Evolutionary conservation across 2,888 invertebrate genomes (phyloP), one percentile per base, ranked within the genome.

Genomic region (Nebria brevicollis): DNA sequence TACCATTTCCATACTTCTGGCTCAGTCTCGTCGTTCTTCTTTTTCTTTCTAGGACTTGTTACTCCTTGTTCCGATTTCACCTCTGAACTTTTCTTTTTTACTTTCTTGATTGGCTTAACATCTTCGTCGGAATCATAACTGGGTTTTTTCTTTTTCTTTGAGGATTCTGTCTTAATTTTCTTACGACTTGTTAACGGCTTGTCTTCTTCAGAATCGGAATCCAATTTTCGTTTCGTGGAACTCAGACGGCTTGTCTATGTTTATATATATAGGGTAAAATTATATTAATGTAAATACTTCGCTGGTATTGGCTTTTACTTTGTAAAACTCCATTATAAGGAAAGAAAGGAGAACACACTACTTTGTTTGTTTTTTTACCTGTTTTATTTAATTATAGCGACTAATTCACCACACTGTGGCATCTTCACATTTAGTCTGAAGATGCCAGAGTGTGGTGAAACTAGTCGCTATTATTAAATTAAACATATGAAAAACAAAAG

Each of bases 1-100:
- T 90, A 96, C 97, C 97, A 97, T 92, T 96, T 95, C 97, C 97
- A 97, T 81, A 97, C 96, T 90, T 96, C 95, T 85, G 92, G 93
- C 84, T 94, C 93, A 83, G 95, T 95, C 77, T 96, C 96, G 84
- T 94, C 94, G 87, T 95, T 95, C 88, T 95, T 95, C 88, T 94
- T 92, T 11, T 87, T 86, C 84, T 94, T 94, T 68, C 92, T 92
- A 73, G 93, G 93, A 85, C 91, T 90, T 85, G 87, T 86, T 77
- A 86, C 86, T 75, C 87, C 85, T 81, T 85, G 87, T 83, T 87
- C 86, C 43, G 83, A 82, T 84, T 88, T 88, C 25, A 83, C 84
- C 78, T 85, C 83, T 2, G 79, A 84, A 41, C 84, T 84, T 34
- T 89, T 89, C 84, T 87, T 86, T 84, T 90, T 91, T 87, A 91